These are phyloP conservation scores for Ctenosaura bakeri DNA, from an alignment of 2,797 vertebrate genomes.

Conservation along the genomic window DNA sequence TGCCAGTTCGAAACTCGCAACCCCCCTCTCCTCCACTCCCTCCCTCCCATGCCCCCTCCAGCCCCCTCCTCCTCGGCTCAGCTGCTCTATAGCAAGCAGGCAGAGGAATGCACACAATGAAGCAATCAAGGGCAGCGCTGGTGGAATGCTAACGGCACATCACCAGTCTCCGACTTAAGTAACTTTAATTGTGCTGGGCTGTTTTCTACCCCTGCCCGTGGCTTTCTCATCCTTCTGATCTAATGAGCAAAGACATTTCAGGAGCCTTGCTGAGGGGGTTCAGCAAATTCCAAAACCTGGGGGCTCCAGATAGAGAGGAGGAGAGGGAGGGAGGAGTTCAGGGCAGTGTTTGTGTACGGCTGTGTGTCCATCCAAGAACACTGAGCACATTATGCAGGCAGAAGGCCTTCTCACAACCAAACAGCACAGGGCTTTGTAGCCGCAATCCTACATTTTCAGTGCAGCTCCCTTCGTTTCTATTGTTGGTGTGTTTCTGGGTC, in stretches of 20 bases:
- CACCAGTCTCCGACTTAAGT: slow-evolving; percentile 52
- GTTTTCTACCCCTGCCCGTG: slow-evolving; percentile 55
- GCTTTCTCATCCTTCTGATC: slow-evolving; percentile 40
- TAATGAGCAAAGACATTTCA: slow-evolving; percentile 64
- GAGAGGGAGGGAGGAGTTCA: background rate
- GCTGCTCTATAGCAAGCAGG: slow-evolving; percentile 22
- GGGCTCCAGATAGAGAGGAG: background rate
- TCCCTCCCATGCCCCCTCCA: background rate
- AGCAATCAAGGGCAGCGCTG: slow-evolving; percentile 55
- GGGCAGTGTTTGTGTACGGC: background rate
- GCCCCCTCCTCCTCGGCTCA: slow-evolving; percentile 13
- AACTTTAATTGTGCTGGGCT: slow-evolving; percentile 61
- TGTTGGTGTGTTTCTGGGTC: slow-evolving; percentile 74
- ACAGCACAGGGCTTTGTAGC: slow-evolving; percentile 9
- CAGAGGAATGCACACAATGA: slow-evolving; percentile 46
- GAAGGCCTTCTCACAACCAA: background rate
- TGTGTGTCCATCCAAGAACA: background rate
- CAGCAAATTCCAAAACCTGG: slow-evolving; percentile 58
- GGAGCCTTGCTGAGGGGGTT: slow-evolving; percentile 56
- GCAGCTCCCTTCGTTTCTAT: slow-evolving; percentile 81
- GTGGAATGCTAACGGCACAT: slow-evolving; percentile 66
- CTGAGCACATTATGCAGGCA: background rate
- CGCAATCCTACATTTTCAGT: slow-evolving; percentile 25
- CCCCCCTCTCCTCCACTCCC: background rate
- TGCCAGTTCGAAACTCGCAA: background rate